phyloP scores from a whole-genome alignment of 2,113 vertebrate species.

The Lophura nycthemera region DNA sequence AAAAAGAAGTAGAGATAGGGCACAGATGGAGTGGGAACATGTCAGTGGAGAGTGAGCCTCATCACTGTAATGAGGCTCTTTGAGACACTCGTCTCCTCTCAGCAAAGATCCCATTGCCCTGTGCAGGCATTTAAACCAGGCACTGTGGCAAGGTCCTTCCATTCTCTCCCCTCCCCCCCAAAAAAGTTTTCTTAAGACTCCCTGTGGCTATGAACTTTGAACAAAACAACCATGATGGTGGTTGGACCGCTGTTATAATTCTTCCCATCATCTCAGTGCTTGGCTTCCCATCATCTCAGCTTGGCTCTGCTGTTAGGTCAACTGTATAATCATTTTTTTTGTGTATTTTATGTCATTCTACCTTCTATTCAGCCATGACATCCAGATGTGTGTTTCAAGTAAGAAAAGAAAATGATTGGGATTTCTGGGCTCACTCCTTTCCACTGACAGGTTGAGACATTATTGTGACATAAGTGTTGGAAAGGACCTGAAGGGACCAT shows the following conservation, averaged over 20 bases:
- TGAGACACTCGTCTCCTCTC: not conserved
- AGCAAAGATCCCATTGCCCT: not conserved
- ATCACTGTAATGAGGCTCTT: constrained; percentile 30
- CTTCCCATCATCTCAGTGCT: not conserved
- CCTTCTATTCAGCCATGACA: not conserved
- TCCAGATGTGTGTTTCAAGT: not conserved
- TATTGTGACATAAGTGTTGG: too few species aligned
- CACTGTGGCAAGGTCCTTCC: not conserved
- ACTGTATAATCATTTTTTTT: not conserved
- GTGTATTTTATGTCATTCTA: not conserved
- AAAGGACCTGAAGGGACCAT: too few species aligned
- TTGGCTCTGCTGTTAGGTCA: not conserved
- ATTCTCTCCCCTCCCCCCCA: not conserved
- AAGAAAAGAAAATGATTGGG: not conserved
- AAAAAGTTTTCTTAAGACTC: not conserved
- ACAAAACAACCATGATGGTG: not conserved
- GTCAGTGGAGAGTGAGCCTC: not conserved
- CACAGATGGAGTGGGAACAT: not conserved
- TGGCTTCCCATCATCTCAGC: too few species aligned
- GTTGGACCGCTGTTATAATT: accelerated
- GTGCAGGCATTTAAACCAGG: not conserved
- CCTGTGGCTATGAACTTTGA: not conserved
- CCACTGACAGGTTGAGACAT: not conserved
- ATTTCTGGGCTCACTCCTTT: not conserved
- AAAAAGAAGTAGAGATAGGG: not conserved